Base-by-base conservation (phyloP, 2,113 vertebrate genomes). In the Corynorhinus townsendii region DNA sequence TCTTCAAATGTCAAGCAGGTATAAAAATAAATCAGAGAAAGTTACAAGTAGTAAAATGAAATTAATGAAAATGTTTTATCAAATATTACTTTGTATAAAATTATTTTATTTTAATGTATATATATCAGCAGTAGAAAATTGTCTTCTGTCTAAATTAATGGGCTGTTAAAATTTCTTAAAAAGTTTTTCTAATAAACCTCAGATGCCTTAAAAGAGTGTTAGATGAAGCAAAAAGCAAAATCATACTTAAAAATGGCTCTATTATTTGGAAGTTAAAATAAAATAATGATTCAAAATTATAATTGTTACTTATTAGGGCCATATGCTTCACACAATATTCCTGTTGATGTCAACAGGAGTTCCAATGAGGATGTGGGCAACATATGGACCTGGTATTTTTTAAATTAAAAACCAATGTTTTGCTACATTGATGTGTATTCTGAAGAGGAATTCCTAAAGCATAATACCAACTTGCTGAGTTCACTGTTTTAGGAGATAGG, bases 351-450 rank as follows among this genome's bases (percentile, higher is more conserved):
- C 93, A 95, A 95, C 47, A 88, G n/a, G 92, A 33, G 4, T 88
- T 90, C 43, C 45, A 94, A 1, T 11, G 89, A 82, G 40, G 22
- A 77, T 7, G 22, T 52, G 75, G 16, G 59, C 7, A 95, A 22
- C 77, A 92, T 86, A 96, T 79, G 91, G 68, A 81, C 47, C 17
- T 95, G 90, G 73, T 33, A 95, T 66, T 91, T 64, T 92, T 76
- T 91, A 72, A 83, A 75, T 92, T 88, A 90, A 97, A 97, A 97
- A 73, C 68, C 54, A 84, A 80, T 54, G 59, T 91, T 87, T 87
- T 96, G 26, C 72, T 96, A 85, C 28, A 33, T 20, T 94, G 84
- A 93, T 64, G 47, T 81, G 56, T 85, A 45, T 77, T 95, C 76
- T 52, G 9, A 92, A 92, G 80, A 80, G 45, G 24, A 26, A 91